These are phyloP conservation scores for Enhydra lutris DNA, from an alignment of 2,113 vertebrate genomes.

Conservation along the genomic window DNA sequence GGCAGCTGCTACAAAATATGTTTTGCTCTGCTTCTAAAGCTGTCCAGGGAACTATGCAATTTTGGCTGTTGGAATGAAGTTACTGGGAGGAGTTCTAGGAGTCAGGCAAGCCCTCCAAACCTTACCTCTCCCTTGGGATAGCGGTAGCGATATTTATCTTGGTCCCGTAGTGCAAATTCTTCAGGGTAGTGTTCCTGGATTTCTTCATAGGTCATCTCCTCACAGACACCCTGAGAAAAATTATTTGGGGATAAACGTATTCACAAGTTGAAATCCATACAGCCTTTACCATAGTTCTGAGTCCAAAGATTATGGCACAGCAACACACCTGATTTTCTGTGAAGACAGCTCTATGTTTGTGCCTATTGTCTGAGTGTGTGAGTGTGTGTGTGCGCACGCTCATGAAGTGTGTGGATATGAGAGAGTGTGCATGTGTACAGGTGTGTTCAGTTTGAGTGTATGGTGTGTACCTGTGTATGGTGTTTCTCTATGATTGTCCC, in stretches of 20 bases:
- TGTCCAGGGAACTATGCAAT: constrained; percentile 6
- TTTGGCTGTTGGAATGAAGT: not conserved
- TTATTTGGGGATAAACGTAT: not conserved
- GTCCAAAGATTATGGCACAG: not conserved
- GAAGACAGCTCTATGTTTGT: constrained; percentile 2
- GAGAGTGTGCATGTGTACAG: not conserved
- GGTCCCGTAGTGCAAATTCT: constrained; percentile 93
- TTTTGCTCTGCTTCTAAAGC: constrained; percentile 26
- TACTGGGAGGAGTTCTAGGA: not conserved
- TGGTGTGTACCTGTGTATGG: not conserved
- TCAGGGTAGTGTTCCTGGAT: constrained; percentile 90
- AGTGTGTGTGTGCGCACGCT: not conserved
- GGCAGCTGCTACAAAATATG: constrained; percentile 35
- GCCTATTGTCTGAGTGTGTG: not conserved
- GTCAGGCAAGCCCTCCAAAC: not conserved
- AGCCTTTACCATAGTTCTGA: not conserved
- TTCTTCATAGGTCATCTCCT: constrained; percentile 95
- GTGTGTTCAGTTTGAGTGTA: not conserved
- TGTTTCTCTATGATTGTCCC: constrained; percentile 9
- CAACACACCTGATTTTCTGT: constrained; percentile 17
- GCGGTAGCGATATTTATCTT: constrained; percentile 95
- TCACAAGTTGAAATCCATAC: not conserved
- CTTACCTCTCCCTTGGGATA: constrained; percentile 95
- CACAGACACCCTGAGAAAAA: constrained; percentile 89
- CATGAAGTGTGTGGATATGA: not conserved